These are phyloP conservation scores for Papilio glaucus DNA, from an alignment of 1,140 invertebrate species.

Conservation along the genomic window DNA sequence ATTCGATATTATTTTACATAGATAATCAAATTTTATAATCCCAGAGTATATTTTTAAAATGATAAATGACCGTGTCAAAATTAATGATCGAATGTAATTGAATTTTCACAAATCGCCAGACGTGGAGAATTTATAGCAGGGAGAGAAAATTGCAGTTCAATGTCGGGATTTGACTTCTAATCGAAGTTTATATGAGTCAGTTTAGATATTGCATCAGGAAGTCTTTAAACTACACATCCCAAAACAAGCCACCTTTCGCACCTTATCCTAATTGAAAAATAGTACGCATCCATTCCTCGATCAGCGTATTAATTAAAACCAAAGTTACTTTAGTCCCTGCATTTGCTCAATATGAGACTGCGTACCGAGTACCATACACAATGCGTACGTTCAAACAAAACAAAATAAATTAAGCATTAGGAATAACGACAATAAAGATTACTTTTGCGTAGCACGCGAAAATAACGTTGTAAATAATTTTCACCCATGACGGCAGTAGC, in stretches of 20 bases:
- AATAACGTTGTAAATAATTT: slow-evolving; percentile 50
- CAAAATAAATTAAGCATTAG: slow-evolving; percentile 72
- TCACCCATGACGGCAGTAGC: slow-evolving; percentile 55
- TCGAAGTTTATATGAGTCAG: slow-evolving; percentile 40
- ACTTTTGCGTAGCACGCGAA: slow-evolving; percentile 61
- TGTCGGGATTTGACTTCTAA: slow-evolving; percentile 54
- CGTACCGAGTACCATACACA: slow-evolving; percentile 65
- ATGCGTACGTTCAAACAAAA: slow-evolving; percentile 54
- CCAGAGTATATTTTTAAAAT: slow-evolving; percentile 14
- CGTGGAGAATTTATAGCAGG: slow-evolving; percentile 51
- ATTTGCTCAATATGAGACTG: slow-evolving; percentile 66
- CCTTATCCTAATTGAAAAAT: slow-evolving; percentile 76
- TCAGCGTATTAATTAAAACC: slow-evolving; percentile 78
- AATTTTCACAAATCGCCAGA: slow-evolving; percentile 50
- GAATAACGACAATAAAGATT: slow-evolving; percentile 59
- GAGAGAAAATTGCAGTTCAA: slow-evolving; percentile 54
- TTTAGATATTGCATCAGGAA: slow-evolving; percentile 57
- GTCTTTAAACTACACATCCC: slow-evolving; percentile 72
- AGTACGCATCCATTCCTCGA: slow-evolving; percentile 68
- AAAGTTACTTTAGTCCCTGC: slow-evolving; percentile 75
- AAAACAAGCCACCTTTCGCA: slow-evolving; percentile 77
- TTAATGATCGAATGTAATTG: slow-evolving; percentile 56
- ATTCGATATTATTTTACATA: slow-evolving; percentile 8
- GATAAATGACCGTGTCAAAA: slow-evolving; percentile 29
- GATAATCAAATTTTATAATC: slow-evolving; percentile 24